Evolutionary conservation across 2,888 invertebrate species (phyloP).

Genomic region (Blastobasis lacticolella): DNA sequence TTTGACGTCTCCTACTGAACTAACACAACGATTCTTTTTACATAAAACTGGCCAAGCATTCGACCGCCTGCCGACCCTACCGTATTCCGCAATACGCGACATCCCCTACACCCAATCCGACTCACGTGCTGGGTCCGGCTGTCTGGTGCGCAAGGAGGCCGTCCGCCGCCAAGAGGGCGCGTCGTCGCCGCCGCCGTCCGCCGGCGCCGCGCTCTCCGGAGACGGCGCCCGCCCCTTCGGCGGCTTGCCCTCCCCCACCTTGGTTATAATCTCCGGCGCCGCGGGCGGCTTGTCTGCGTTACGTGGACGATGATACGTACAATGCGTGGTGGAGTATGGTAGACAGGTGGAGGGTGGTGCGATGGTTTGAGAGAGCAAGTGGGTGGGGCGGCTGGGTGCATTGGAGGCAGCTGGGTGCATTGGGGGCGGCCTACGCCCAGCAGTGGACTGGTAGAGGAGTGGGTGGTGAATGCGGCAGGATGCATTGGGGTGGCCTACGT

Average conservation of each 20-base stretch:
- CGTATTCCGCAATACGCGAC: background rate
- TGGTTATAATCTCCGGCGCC: conserved; percentile 45
- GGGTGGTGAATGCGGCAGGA: too few relatives aligned
- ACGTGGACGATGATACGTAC: background rate
- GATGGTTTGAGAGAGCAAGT: too few relatives aligned
- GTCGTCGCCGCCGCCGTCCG: conserved; percentile 37
- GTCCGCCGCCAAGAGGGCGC: conserved; percentile 63
- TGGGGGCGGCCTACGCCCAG: too few relatives aligned
- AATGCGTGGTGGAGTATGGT: background rate
- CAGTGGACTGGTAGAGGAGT: too few relatives aligned
- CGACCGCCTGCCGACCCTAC: background rate
- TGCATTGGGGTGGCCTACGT: too few relatives aligned
- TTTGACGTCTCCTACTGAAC: too few relatives aligned
- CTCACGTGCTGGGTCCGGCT: conserved; percentile 48
- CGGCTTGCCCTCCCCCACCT: conserved; percentile 60
- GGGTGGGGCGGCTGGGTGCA: too few relatives aligned
- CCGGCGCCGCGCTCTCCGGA: conserved; percentile 37
- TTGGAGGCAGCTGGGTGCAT: too few relatives aligned
- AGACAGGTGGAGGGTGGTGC: background rate
- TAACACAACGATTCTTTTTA: too few relatives aligned
- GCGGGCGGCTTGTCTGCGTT: conserved; percentile 46
- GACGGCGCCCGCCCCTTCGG: conserved; percentile 56
- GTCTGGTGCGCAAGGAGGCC: conserved; percentile 49
- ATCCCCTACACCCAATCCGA: conserved; percentile 9
- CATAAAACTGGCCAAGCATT: too few relatives aligned